Evolutionary conservation across 2,888 invertebrate species (phyloP).

Genomic region (Orthosia gothica): DNA sequence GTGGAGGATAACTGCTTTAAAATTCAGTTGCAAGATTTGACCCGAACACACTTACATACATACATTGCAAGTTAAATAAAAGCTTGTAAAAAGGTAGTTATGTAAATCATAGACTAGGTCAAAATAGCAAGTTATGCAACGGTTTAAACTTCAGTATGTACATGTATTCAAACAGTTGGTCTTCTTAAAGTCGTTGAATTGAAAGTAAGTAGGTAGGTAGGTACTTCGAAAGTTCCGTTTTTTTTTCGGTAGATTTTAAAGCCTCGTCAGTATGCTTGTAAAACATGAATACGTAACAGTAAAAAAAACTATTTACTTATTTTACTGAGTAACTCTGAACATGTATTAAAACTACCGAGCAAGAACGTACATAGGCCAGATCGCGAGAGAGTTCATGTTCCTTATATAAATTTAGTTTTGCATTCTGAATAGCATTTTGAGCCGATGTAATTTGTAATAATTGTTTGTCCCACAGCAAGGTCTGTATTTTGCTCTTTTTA

Average conservation of each 20-base stretch:
- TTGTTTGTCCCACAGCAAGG: neutral
- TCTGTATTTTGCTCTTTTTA: too few species aligned
- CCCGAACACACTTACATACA: too few species aligned
- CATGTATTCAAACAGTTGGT: constrained; percentile 8
- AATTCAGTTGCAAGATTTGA: too few species aligned
- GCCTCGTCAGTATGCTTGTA: neutral
- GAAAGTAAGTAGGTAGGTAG: neutral
- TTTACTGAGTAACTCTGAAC: too few species aligned
- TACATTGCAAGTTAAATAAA: too few species aligned
- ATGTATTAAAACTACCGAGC: too few species aligned
- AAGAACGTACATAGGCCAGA: too few species aligned
- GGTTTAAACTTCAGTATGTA: neutral
- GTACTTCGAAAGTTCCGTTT: neutral
- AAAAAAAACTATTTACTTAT: too few species aligned
- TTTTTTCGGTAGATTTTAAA: neutral
- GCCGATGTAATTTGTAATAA: too few species aligned
- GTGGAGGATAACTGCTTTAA: too few species aligned
- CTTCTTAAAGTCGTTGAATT: neutral
- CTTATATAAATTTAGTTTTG: neutral
- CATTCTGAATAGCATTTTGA: neutral
- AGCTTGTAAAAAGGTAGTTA: constrained; percentile 15
- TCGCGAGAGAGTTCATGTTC: neutral
- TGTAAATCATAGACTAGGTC: constrained; percentile 27
- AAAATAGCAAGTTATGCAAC: constrained; percentile 29
- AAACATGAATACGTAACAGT: too few species aligned